Percentiles rank a stretch among this genome's conserved stretches.
Evolutionary conservation across 2,797 vertebrate species (phyloP).

Genomic region (Ptychobarbus kaznakovi): DNA sequence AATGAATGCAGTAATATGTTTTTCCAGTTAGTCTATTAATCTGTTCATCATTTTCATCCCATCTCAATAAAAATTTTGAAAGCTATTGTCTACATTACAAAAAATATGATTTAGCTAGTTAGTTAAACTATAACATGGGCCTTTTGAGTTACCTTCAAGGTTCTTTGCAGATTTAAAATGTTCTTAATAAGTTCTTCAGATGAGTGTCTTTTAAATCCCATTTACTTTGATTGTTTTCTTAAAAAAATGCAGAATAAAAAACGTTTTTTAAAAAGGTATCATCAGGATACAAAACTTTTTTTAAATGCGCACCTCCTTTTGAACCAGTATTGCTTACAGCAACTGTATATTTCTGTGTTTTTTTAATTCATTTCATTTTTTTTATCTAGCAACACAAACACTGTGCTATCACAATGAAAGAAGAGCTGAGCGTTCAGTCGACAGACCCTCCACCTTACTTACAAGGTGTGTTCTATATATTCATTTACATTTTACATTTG

Average conservation of each 20-base stretch:
- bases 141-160: neutral
- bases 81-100: neutral
- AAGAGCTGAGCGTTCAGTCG: conserved; percentile 22
- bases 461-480: conserved; percentile 36
- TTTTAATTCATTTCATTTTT: neutral
- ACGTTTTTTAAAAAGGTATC: neutral
- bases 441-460: conserved; percentile 37
- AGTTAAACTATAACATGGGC: no score
- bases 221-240: neutral
- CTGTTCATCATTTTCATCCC: neutral
- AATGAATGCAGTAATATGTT: neutral
- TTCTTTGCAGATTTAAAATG: neutral
- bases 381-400: conserved; percentile 12
- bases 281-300: neutral
- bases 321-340: neutral
- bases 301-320: neutral
- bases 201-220: neutral
- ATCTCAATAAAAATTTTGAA: neutral
- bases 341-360: neutral
- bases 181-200: neutral
- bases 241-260: neutral
- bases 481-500: neutral
- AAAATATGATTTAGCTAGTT: neutral
- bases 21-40: neutral
- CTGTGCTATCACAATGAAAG: conserved; percentile 42